Evolutionary conservation across 2,888 invertebrate genomes (phyloP).

Genomic region (Cephus rjabovi): DNA sequence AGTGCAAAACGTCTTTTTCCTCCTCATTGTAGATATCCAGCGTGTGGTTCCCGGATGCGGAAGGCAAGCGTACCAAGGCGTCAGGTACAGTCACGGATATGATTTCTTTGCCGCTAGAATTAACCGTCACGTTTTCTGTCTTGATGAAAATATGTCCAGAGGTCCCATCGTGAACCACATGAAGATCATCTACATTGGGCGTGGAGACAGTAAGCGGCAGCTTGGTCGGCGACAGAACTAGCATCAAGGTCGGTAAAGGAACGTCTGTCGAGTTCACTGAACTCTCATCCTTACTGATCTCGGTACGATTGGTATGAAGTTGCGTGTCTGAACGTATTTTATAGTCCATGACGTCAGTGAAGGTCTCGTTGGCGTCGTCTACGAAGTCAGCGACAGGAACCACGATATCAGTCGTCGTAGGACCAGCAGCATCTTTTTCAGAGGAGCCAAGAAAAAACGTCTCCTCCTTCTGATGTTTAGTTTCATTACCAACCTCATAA

Average conservation of each 20-base stretch:
- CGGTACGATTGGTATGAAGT: conserved; percentile 13
- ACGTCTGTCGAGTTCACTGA: neutral
- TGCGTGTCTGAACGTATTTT: conserved; percentile 39
- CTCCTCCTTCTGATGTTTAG: conserved; percentile 16
- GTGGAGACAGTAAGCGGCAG: conserved; percentile 22
- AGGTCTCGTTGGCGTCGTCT: conserved; percentile 45
- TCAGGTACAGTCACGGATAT: neutral
- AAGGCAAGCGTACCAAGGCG: neutral
- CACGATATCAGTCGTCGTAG: conserved; percentile 19
- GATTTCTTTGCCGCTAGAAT: conserved; percentile 22
- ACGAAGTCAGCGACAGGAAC: conserved; percentile 50
- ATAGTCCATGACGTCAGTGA: conserved; percentile 49
- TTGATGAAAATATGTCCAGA: conserved; percentile 27
- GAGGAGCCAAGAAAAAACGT: conserved; percentile 33
- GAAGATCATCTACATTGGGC: conserved; percentile 17
- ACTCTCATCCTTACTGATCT: conserved; percentile 11
- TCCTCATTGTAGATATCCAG: conserved; percentile 20
- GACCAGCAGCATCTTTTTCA: neutral
- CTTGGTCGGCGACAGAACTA: conserved; percentile 46
- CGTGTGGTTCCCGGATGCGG: conserved; percentile 15
- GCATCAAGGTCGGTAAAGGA: conserved; percentile 37
- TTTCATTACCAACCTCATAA: conserved; percentile 32
- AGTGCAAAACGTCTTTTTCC: conserved; percentile 7
- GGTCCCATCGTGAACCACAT: conserved; percentile 23
- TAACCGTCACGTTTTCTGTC: conserved; percentile 32